Percentiles rank a stretch among this genome's conserved stretches.
Evolutionary conservation across 2,888 invertebrate genomes (phyloP).

Genomic region (Lepidonotus clava): DNA sequence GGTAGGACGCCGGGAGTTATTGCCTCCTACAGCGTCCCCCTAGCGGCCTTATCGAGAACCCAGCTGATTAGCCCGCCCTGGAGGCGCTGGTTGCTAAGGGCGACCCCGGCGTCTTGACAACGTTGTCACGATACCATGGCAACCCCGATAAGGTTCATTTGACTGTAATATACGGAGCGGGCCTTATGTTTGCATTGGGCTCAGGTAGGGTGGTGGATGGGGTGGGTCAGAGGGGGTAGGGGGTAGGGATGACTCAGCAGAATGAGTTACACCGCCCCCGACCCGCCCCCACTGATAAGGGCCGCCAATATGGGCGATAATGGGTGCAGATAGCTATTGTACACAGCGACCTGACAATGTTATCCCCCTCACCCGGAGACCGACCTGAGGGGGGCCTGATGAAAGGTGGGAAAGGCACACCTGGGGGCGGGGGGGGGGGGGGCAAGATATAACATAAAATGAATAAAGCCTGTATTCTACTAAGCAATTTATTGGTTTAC

Average conservation of each 20-base stretch:
- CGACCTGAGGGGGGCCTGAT: not conserved
- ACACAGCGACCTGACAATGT: not conserved
- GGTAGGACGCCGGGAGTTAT: conserved; percentile 9
- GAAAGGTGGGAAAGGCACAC: too few species aligned
- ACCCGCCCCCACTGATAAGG: too few species aligned
- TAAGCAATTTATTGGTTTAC: too few species aligned
- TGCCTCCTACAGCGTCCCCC: not conserved
- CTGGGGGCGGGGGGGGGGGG: not conserved
- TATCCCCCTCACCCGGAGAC: not conserved
- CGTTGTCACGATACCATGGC: conserved; percentile 51
- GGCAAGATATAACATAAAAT: too few species aligned
- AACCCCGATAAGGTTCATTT: conserved; percentile 43
- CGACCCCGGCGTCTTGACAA: conserved; percentile 33
- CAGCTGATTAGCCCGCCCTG: conserved; percentile 3
- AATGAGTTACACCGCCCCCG: too few species aligned
- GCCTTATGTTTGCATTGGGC: too few species aligned
- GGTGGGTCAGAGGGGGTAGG: too few species aligned
- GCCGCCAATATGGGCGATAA: conserved; percentile 10
- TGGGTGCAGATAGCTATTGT: conserved; percentile 6
- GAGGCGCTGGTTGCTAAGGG: not conserved
- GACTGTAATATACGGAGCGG: too few species aligned
- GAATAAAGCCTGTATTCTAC: too few species aligned
- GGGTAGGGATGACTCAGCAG: too few species aligned
- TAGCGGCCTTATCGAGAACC: not conserved
- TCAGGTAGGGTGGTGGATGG: too few species aligned